These are phyloP conservation scores for Eumaeus atala DNA, from an alignment of 1,140 invertebrate species.

Conservation along the genomic window DNA sequence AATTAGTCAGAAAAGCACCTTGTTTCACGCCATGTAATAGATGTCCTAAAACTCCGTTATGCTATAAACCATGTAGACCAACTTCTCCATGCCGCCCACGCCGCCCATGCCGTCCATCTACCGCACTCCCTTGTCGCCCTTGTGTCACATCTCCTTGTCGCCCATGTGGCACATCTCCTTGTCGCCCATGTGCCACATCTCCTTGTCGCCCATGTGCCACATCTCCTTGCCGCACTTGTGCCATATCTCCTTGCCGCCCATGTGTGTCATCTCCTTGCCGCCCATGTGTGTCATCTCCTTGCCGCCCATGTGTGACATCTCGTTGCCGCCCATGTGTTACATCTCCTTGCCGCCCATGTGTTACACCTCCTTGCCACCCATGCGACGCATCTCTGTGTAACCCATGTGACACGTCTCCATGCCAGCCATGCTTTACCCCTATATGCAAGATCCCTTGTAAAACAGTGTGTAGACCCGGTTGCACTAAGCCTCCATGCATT, in stretches of 20 bases:
- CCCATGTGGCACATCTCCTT: conserved; percentile 20
- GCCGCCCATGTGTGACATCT: background rate
- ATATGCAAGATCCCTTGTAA: background rate
- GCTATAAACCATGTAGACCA: conserved; percentile 21
- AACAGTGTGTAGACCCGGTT: background rate
- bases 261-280: too few species aligned
- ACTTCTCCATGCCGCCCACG: background rate
- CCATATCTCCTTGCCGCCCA: too few species aligned
- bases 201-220: conserved; percentile 21
- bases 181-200: conserved; percentile 18
- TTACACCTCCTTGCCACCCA: conserved; percentile 18
- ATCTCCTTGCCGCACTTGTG: conserved; percentile 22
- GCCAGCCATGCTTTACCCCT: conserved; percentile 13
- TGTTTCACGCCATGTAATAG: conserved; percentile 25
- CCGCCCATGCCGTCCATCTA: background rate
- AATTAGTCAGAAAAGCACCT: conserved; percentile 18
- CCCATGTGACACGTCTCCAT: conserved; percentile 22
- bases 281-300: background rate
- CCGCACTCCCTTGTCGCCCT: conserved; percentile 9
- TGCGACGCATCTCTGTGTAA: conserved; percentile 18
- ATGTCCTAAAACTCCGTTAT: conserved; percentile 31
- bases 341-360: conserved; percentile 16
- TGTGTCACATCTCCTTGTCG: conserved; percentile 21
- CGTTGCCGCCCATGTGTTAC: too few species aligned
- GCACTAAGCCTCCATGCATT: conserved; percentile 38